Conservation (phyloP, 2,113 vertebrate species). For the Callocephalon fimbriatum region DNA sequence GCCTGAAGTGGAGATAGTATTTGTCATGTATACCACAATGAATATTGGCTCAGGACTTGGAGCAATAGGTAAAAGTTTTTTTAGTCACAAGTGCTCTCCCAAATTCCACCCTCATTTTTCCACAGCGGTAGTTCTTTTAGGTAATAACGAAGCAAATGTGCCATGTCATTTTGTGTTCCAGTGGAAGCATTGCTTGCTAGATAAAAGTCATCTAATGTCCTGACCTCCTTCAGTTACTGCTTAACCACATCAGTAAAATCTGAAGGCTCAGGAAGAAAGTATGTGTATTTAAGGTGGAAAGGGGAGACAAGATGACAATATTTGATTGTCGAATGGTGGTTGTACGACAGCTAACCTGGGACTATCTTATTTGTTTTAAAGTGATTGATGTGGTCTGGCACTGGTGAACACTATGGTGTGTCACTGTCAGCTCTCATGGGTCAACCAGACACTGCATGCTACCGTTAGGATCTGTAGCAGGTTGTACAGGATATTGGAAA, state of each 20-base stretch:
- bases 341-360: background rate
- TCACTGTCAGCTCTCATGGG: background rate
- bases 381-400: background rate
- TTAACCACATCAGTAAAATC: background rate
- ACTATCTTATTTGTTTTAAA: background rate
- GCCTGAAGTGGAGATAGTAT: background rate
- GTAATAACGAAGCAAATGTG: background rate
- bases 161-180: background rate
- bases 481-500: background rate
- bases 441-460: background rate
- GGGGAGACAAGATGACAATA: background rate
- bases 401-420: accelerated
- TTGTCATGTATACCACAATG: background rate
- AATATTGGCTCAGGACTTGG: background rate
- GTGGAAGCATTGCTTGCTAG: background rate
- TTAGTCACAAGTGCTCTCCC: background rate
- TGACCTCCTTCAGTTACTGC: background rate
- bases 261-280: background rate
- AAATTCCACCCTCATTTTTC: background rate
- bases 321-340: background rate
- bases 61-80: background rate
- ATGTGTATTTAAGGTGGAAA: background rate
- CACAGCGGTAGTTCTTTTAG: background rate
- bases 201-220: background rate
- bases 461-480: accelerated